phyloP scores from a whole-genome alignment of 2,888 invertebrate genomes.

The Diarsia rubi region DNA sequence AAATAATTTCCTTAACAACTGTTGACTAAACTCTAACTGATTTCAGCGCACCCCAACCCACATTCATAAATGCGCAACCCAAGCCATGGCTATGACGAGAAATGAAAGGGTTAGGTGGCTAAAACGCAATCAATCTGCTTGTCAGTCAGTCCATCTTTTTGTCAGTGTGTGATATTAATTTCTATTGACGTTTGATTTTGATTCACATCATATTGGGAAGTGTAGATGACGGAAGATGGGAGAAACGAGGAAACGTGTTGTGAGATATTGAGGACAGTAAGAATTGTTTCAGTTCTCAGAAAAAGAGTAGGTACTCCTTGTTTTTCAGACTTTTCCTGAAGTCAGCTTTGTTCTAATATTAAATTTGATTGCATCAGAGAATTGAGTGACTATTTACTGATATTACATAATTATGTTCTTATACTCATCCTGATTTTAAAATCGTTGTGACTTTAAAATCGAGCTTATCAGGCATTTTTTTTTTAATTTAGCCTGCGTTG shows the following conservation, averaged over 20 bases:
- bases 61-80: constrained; percentile 61
- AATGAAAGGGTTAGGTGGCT: constrained; percentile 76
- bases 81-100: constrained; percentile 69
- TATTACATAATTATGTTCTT: too few species aligned
- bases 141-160: constrained; percentile 73
- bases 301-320: not conserved
- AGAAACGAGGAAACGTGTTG: not conserved
- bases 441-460: too few species aligned
- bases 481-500: not conserved
- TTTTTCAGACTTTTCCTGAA: not conserved
- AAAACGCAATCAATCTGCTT: constrained; percentile 75
- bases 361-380: not conserved
- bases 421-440: too few species aligned
- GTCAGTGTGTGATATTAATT: constrained; percentile 71
- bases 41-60: not conserved
- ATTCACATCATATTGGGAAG: constrained; percentile 51
- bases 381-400: not conserved
- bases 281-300: not conserved
- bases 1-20: not conserved
- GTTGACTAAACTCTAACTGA: not conserved
- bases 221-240: not conserved
- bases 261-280: not conserved
- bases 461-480: too few species aligned
- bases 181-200: constrained; percentile 61
- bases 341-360: not conserved